Base-by-base conservation (phyloP, 2,797 vertebrate species). In the Catamblyrhynchus diadema region DNA sequence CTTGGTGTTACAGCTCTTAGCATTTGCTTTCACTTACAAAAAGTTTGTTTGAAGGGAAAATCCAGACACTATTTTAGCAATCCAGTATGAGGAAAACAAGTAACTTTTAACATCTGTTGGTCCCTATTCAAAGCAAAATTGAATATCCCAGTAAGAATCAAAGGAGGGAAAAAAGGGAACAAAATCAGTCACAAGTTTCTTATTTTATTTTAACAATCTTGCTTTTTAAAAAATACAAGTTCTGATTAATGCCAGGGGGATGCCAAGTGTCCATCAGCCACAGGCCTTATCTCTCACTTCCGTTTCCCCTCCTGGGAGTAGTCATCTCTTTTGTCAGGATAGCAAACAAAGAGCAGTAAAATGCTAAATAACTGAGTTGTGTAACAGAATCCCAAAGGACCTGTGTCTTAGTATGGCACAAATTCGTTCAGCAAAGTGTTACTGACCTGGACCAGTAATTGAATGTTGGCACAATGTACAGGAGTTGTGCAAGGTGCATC, bases 181-280 rank as follows among this genome's bases (percentile, higher is more conserved):
- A 78, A 94, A 94, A 86, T 96, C 75, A 72, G 83, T 96, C 97
- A 97, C 96, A 95, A 97, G 93, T 98, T 96, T 97, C 95, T 92
- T 94, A 90, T 87, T 98, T 98, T 98, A 98, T 98, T 98, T 97
- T 98, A 97, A 97, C 96, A 94, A 96, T 79, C 90, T 91, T 93
- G 66, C 72, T 91, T 95, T 94, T 96, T 92, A 90, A 93, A 96
- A 95, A 96, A 94, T 90, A 94, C 93, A 90, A 88, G 70, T 94
- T 90, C 81, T 97, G 93, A 95, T 94, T 86, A 95, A 93, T 96
- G 94, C 87, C 61, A 90, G 87, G 54, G 96, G 89, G 95, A 97
- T 97, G 96, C 96, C 71, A 91, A 85, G 81, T 94, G 91, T 87
- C 82, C 53, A 3, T 47, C 56, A 66, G 69, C 84, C 91, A 35